These are phyloP conservation scores for Pectinophora gossypiella DNA, from an alignment of 1,140 invertebrate genomes.

Conservation along the genomic window DNA sequence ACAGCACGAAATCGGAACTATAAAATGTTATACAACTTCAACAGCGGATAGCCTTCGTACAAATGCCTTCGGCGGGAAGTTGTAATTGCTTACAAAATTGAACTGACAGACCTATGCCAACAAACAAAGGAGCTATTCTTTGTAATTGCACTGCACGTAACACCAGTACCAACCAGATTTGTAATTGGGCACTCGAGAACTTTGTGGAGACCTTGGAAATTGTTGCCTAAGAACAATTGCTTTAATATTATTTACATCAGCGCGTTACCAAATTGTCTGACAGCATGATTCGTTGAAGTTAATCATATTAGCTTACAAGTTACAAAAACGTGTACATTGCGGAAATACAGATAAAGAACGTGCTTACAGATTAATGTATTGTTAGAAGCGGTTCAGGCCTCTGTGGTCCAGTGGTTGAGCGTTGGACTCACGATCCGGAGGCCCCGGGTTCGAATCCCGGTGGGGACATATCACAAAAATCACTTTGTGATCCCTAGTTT, in stretches of 20 bases:
- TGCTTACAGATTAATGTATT: no score
- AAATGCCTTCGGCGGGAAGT: slow-evolving; percentile 2
- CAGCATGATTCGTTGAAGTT: neutral
- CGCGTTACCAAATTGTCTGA: neutral
- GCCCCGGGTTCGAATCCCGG: no score
- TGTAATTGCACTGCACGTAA: slow-evolving; percentile 8
- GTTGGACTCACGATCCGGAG: no score
- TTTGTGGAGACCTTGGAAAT: slow-evolving; percentile 9
- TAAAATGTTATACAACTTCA: neutral
- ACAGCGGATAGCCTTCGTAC: neutral
- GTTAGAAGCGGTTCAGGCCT: no score
- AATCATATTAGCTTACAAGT: neutral
- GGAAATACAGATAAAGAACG: no score
- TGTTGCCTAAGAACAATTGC: slow-evolving; percentile 15
- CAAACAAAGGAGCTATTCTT: slow-evolving; percentile 7
- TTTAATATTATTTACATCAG: slow-evolving; percentile 1
- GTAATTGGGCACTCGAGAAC: slow-evolving; percentile 11
- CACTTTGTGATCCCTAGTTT: no score
- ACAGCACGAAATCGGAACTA: neutral
- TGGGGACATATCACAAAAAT: no score
- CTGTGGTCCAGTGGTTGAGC: no score
- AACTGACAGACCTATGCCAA: neutral
- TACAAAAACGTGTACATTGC: no score
- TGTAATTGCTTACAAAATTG: slow-evolving; percentile 1
- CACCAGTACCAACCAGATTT: slow-evolving; percentile 3